Evolutionary conservation across 2,888 invertebrate species (phyloP), one percentile per base, ranked within the genome.

Genomic region (Ichneumoninae sp.): DNA sequence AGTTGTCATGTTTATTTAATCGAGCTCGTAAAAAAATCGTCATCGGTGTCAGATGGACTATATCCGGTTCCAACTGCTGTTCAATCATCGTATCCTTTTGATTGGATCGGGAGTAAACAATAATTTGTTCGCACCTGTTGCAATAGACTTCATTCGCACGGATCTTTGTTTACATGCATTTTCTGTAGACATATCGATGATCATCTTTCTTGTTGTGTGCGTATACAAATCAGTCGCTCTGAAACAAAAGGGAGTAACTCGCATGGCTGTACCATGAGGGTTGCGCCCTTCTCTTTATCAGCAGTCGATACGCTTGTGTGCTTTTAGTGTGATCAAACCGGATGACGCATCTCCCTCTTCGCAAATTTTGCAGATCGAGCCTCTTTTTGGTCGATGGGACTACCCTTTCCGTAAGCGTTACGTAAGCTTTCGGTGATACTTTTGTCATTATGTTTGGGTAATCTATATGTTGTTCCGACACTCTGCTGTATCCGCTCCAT

Each of bases 51-150:
- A 62, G n/a, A 62, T 33, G 2, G n/a, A 33, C 6, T 16, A 6
- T 62, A 62, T 33, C 62, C 33, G 33, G 62, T 33, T 62, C 62
- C 33, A 0, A 16, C 62, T 62, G 62, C 62, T 62, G 62, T 62
- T 30, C 33, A 62, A 62, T 62, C 33, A 33, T 30, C 62, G 33
- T 5, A 16, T 62, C 3, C 5, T 30, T 30, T 62, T 4, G 16
- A 30, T 60, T 33, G 13, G 10, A 30, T 33, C 5, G 13, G 0
- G 16, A 33, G 62, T n/a, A 62, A 62, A 62, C 33, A 33, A 62
- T 10, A 33, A 33, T 62, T 19, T 19, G 3, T 54, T 54, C 52
- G 52, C 44, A 47, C 44, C 44, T 47, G 44, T 5, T 47, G 44
- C 16, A 16, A 47, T 47, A 47, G 4, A 3, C 44, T 3, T 47